Conservation (phyloP, 2,888 invertebrate species). For the Sarcophaga rosellei region DNA sequence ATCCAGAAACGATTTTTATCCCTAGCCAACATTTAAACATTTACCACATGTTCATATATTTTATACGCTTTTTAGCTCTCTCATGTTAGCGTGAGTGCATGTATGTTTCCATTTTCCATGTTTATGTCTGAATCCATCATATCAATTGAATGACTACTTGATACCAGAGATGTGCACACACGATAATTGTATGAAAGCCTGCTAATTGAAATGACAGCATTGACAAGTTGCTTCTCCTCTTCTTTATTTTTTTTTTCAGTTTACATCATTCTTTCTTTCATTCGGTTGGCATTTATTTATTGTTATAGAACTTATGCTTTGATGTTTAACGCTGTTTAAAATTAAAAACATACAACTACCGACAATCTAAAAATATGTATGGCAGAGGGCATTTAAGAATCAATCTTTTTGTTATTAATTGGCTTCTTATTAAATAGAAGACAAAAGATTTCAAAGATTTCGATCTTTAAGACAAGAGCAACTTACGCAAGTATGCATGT, state of each 20-base stretch:
- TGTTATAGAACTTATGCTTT: slow-evolving; percentile 46
- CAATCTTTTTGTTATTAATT: slow-evolving; percentile 28
- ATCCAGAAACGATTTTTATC: background rate
- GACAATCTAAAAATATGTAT: slow-evolving; percentile 34
- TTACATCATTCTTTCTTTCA: background rate
- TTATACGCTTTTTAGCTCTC: background rate
- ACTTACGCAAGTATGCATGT: background rate
- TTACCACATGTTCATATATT: slow-evolving; percentile 34
- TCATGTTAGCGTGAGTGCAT: slow-evolving; percentile 8
- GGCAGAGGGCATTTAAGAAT: slow-evolving; percentile 3
- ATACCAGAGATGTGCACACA: slow-evolving; percentile 45
- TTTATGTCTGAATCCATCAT: slow-evolving; percentile 39
- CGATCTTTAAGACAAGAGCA: background rate
- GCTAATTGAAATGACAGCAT: slow-evolving; percentile 68
- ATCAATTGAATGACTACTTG: slow-evolving; percentile 58
- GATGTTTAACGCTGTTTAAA: slow-evolving; percentile 47
- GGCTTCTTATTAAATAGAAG: slow-evolving; percentile 6
- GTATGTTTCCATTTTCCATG: background rate
- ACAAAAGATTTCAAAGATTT: background rate
- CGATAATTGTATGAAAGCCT: slow-evolving; percentile 64
- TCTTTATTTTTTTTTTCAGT: background rate
- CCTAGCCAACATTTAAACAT: slow-evolving; percentile 13
- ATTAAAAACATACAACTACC: slow-evolving; percentile 31
- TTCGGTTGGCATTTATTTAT: slow-evolving; percentile 47
- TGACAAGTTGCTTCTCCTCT: slow-evolving; percentile 57